A percentile compares a stretch with the other conserved stretches of the same genome.
Evolutionary conservation across 30 jellyfish, hydroid and myxozoan genomes (phyloP).

Genomic region (Nemopilema nomurai): DNA sequence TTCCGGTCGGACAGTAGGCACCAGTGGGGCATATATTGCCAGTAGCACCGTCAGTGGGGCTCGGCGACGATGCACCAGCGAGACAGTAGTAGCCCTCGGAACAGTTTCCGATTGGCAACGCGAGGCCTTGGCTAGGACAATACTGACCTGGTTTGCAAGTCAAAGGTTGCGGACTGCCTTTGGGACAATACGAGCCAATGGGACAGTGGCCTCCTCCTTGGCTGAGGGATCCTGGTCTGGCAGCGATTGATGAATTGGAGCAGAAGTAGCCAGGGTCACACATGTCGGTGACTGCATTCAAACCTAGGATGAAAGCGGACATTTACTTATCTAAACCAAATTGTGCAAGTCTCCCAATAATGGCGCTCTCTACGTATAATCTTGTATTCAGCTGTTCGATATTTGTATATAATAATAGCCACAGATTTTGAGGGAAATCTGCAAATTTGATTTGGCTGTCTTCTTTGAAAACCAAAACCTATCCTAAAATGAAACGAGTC

Average conservation of each 20-base stretch:
- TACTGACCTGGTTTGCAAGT: slow-evolving; percentile 86
- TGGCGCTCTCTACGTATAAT: no score
- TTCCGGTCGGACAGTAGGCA: slow-evolving; percentile 85
- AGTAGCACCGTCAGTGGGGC: slow-evolving; percentile 80
- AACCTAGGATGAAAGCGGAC: slow-evolving; percentile 39
- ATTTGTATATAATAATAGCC: no score
- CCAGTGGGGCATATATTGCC: slow-evolving; percentile 94
- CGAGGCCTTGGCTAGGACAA: slow-evolving; percentile 80
- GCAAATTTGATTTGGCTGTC: no score
- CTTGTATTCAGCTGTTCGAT: no score
- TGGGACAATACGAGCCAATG: slow-evolving; percentile 85
- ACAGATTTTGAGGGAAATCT: no score
- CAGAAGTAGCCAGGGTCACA: slow-evolving; percentile 97
- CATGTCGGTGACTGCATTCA: slow-evolving; percentile 68
- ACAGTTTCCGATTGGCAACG: slow-evolving; percentile 76
- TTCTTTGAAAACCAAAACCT: no score
- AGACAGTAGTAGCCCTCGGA: slow-evolving; percentile 87
- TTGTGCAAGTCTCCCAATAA: no score
- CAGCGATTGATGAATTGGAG: slow-evolving; percentile 69
- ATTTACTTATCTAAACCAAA: no score
- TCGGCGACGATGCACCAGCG: slow-evolving; percentile 80
- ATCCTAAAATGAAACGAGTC: no score
- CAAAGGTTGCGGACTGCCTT: slow-evolving; percentile 82
- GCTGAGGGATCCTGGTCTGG: slow-evolving; percentile 72
- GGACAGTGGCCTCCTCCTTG: slow-evolving; percentile 98